Conservation (phyloP, 2,888 invertebrate genomes). For the Noctuana brunneofusca region DNA sequence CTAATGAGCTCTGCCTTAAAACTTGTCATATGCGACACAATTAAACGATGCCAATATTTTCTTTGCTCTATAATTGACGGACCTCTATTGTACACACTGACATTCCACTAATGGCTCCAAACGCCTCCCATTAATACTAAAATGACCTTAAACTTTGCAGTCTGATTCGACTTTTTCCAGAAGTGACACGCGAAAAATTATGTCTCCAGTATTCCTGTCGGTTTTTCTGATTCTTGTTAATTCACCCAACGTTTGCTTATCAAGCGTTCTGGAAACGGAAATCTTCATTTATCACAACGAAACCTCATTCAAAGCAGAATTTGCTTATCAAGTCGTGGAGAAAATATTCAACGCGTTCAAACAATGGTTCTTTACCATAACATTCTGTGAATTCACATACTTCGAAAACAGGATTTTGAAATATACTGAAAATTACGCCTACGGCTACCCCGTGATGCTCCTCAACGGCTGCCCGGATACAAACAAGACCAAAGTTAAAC, state of each 20-base stretch:
- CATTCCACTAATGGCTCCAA: slow-evolving; percentile 65
- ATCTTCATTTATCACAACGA: slow-evolving; percentile 60
- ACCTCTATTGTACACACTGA: slow-evolving; percentile 61
- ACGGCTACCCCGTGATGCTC: slow-evolving; percentile 70
- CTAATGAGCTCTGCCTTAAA: slow-evolving; percentile 35
- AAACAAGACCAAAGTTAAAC: slow-evolving; percentile 59
- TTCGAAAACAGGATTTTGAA: slow-evolving; percentile 74
- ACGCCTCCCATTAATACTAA: slow-evolving; percentile 48
- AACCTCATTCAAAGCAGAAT: slow-evolving; percentile 56
- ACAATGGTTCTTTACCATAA: slow-evolving; percentile 74
- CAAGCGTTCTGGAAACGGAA: slow-evolving; percentile 54
- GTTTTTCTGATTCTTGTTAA: slow-evolving; percentile 45
- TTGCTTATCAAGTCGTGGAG: slow-evolving; percentile 63
- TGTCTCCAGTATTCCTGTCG: slow-evolving; percentile 47
- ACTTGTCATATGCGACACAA: slow-evolving; percentile 48
- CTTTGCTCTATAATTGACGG: slow-evolving; percentile 71
- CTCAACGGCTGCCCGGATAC: slow-evolving; percentile 64
- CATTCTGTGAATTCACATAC: slow-evolving; percentile 74
- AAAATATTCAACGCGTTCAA: slow-evolving; percentile 69
- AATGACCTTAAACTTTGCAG: slow-evolving; percentile 57
- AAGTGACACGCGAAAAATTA: slow-evolving; percentile 45
- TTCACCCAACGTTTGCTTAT: slow-evolving; percentile 43
- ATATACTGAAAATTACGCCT: slow-evolving; percentile 64
- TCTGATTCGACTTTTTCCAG: slow-evolving; percentile 42
- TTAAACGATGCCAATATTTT: slow-evolving; percentile 69